A percentile compares a stretch with the other conserved stretches of the same genome.
Conservation (phyloP, 2,888 invertebrate species). For the Aleiodes testaceus region DNA sequence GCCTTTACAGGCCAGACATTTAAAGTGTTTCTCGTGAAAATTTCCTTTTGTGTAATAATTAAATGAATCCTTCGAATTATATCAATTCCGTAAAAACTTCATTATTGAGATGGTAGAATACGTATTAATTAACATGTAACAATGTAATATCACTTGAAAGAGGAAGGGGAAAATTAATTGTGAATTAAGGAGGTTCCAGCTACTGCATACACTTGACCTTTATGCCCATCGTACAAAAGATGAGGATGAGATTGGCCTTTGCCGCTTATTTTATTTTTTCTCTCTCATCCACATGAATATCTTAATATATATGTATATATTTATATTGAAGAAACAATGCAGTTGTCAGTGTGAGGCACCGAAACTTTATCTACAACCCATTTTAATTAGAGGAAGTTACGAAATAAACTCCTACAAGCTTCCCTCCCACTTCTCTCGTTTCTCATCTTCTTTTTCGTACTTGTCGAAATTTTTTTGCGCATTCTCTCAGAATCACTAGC, state of each 20-base stretch:
- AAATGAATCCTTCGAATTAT: no score
- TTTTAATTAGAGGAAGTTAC: conserved; percentile 71
- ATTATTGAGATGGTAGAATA: neutral
- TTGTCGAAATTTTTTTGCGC: conserved; percentile 26
- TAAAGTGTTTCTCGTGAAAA: conserved; percentile 3
- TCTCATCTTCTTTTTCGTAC: neutral
- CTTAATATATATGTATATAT: conserved; percentile 52
- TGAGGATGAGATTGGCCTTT: no score
- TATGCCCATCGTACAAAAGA: conserved; percentile 51
- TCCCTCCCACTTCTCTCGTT: neutral
- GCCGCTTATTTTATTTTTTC: neutral
- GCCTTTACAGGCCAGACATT: conserved; percentile 10
- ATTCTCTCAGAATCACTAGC: conserved; percentile 20
- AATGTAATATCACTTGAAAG: neutral
- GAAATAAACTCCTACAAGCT: conserved; percentile 53
- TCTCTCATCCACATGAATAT: conserved; percentile 37
- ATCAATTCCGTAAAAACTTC: neutral
- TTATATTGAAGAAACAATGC: conserved; percentile 59
- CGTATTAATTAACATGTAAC: neutral
- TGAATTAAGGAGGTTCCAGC: neutral
- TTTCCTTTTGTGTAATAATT: no score
- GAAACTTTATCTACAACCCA: conserved; percentile 64
- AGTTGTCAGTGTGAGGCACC: conserved; percentile 49
- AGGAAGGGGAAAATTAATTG: neutral
- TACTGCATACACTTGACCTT: conserved; percentile 69